Evolutionary conservation across 2,888 invertebrate species (phyloP).

Genomic region (Teleiodes luculella): DNA sequence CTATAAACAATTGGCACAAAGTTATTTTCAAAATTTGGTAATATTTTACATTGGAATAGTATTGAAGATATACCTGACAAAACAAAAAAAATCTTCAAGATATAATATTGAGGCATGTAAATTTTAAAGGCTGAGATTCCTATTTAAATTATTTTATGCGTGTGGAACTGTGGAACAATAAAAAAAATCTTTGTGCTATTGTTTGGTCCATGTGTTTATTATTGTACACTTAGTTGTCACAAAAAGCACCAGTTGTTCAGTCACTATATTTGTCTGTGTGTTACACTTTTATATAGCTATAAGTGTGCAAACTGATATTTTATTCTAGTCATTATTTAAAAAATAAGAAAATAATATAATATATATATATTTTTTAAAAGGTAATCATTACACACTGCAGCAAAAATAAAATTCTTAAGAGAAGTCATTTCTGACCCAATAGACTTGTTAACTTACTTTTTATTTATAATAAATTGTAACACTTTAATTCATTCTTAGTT

Average conservation of each 20-base stretch:
- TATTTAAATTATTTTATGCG: background rate
- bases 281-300: slow-evolving; percentile 32
- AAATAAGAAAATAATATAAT: slow-evolving; percentile 14
- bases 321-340: slow-evolving; percentile 37
- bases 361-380: slow-evolving; percentile 1
- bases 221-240: slow-evolving; percentile 33
- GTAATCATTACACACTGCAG: background rate
- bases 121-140: too few species aligned
- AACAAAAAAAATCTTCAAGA: background rate
- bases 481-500: too few species aligned
- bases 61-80: slow-evolving; percentile 12
- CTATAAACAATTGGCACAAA: slow-evolving; percentile 24
- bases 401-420: too few species aligned
- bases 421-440: too few species aligned
- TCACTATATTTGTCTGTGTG: slow-evolving; percentile 31
- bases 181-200: background rate
- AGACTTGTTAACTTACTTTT: too few species aligned
- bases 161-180: too few species aligned
- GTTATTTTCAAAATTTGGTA: slow-evolving; percentile 15
- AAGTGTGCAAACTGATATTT: slow-evolving; percentile 29
- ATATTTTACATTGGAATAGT: background rate
- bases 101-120: background rate
- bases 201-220: slow-evolving; percentile 5
- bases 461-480: too few species aligned
- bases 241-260: slow-evolving; percentile 37